Conservation (phyloP, 2,113 vertebrate species). For the Sturnira hondurensis region DNA sequence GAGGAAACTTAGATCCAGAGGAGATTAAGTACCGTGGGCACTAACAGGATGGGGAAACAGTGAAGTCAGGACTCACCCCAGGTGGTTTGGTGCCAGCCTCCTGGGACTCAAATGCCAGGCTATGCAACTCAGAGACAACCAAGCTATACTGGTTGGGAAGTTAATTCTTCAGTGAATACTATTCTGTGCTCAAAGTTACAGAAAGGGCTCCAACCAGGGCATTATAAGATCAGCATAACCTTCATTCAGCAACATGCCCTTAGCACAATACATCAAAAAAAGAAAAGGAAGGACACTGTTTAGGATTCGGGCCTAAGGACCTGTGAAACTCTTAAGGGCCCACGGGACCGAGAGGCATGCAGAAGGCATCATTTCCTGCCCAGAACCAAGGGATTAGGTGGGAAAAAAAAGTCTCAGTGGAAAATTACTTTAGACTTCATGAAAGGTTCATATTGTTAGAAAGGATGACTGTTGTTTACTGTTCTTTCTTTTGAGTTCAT, state of each 20-base stretch:
- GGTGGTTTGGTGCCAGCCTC: neutral
- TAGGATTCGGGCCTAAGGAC: neutral
- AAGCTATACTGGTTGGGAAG: neutral
- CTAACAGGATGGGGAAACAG: neutral
- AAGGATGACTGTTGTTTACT: conserved; percentile 7
- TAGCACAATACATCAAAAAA: neutral
- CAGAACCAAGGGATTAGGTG: neutral
- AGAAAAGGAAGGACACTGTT: neutral
- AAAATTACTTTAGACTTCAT: conserved; percentile 60
- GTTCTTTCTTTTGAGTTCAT: conserved; percentile 13
- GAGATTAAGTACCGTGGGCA: neutral
- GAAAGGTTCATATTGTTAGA: conserved; percentile 55
- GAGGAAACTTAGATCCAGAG: neutral
- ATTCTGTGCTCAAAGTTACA: neutral
- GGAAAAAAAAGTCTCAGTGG: neutral
- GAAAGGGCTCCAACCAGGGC: neutral
- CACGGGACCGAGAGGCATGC: neutral
- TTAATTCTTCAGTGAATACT: neutral
- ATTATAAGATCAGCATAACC: neutral
- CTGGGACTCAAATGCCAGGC: neutral
- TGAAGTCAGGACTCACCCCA: neutral
- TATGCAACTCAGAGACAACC: neutral
- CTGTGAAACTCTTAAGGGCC: neutral
- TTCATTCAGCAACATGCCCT: neutral
- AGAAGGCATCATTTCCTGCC: conserved; percentile 1